phyloP scores from a whole-genome alignment of 2,888 invertebrate genomes.

The Labia minor region DNA sequence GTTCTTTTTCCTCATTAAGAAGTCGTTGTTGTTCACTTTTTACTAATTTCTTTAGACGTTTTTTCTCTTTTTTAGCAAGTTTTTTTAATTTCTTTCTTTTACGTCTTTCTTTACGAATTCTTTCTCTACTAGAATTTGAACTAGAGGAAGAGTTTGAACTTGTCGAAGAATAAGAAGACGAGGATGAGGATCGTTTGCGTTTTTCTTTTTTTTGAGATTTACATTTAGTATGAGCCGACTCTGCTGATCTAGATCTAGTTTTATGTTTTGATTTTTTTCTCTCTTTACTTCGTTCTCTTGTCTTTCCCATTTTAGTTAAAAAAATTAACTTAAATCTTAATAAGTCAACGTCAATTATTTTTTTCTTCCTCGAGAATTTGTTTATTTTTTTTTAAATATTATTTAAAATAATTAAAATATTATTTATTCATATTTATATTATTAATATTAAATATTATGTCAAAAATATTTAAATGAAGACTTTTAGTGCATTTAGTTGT shows the following conservation, averaged over 20 bases:
- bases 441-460: too few relatives aligned
- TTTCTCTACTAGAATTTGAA: not conserved
- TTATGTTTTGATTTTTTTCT: not conserved
- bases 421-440: too few relatives aligned
- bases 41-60: slow-evolving; percentile 40
- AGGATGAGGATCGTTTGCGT: slow-evolving; percentile 13
- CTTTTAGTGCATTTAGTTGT: too few relatives aligned
- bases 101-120: slow-evolving; percentile 14
- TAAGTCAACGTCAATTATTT: too few relatives aligned
- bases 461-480: too few relatives aligned
- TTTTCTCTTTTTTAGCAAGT: slow-evolving; percentile 43
- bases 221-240: not conserved
- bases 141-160: slow-evolving; percentile 8
- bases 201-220: slow-evolving; percentile 13
- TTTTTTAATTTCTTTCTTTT: slow-evolving; percentile 34
- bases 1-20: slow-evolving; percentile 37
- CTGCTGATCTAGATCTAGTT: not conserved
- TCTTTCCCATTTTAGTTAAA: not conserved
- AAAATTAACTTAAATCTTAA: too few relatives aligned
- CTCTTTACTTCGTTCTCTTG: not conserved
- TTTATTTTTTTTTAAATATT: too few relatives aligned
- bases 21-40: slow-evolving; percentile 45
- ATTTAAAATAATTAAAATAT: too few relatives aligned
- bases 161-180: not conserved
- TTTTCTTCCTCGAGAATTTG: too few relatives aligned